A percentile compares a stretch with the other conserved stretches of the same genome.
Evolutionary conservation across 2,888 invertebrate species (phyloP).

Genomic region (Eupeodes latifasciatus): DNA sequence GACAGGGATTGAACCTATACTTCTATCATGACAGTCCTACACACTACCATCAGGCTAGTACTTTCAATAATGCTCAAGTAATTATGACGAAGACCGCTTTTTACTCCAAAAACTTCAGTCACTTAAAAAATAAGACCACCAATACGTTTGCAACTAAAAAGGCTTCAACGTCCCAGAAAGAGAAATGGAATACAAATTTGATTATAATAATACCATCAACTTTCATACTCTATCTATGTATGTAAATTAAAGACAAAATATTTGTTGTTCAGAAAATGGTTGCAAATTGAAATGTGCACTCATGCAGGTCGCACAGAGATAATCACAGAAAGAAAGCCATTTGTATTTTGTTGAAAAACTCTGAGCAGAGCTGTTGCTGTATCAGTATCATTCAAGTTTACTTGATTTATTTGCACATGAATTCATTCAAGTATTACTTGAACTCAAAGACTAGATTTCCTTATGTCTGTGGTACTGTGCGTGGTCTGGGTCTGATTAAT

Average conservation of each 20-base stretch:
- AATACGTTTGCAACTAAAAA: too few relatives aligned
- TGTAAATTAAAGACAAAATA: conserved; percentile 9
- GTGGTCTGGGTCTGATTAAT: conserved; percentile 18
- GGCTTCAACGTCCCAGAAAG: too few relatives aligned
- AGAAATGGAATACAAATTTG: too few relatives aligned
- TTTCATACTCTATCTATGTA: too few relatives aligned
- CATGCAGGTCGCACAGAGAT: conserved; percentile 63
- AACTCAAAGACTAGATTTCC: conserved; percentile 9
- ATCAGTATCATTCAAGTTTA: conserved; percentile 23
- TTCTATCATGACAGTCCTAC: too few relatives aligned
- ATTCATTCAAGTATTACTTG: conserved; percentile 1
- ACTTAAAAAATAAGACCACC: too few relatives aligned
- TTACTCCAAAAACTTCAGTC: too few relatives aligned
- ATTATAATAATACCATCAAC: too few relatives aligned
- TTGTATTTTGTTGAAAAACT: conserved; percentile 56
- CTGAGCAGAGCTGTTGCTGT: conserved; percentile 5
- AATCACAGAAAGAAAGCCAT: conserved; percentile 65
- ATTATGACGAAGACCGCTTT: too few relatives aligned
- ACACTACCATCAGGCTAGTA: too few relatives aligned
- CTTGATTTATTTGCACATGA: not conserved
- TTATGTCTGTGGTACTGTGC: not conserved
- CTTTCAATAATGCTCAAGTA: too few relatives aligned
- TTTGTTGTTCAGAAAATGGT: conserved; percentile 40
- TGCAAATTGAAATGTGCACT: conserved; percentile 72
- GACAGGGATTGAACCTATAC: too few relatives aligned